Conservation (phyloP, 2,113 vertebrate genomes). For the Salvelinus alpinus region DNA sequence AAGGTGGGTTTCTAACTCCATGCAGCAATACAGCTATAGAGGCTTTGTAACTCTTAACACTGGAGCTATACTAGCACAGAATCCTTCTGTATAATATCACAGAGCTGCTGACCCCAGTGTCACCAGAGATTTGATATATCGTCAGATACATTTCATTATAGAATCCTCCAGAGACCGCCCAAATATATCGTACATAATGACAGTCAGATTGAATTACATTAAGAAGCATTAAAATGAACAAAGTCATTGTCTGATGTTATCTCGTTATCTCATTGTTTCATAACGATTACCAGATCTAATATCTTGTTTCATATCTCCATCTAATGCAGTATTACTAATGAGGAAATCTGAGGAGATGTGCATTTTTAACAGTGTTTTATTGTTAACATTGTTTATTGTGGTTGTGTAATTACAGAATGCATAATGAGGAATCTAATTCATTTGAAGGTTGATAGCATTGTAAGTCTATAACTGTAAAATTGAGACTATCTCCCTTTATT, state of each 20-base stretch:
- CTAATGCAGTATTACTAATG: conserved; percentile 69
- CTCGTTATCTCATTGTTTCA: conserved; percentile 67
- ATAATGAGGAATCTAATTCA: conserved; percentile 70
- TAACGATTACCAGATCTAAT: conserved; percentile 72
- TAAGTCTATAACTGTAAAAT: conserved; percentile 61
- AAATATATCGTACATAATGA: conserved; percentile 70
- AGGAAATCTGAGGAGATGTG: conserved; percentile 67
- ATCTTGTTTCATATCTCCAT: conserved; percentile 71
- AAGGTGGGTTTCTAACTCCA: neutral
- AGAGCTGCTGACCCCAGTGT: conserved; percentile 20
- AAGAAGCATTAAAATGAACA: conserved; percentile 67
- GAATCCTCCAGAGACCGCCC: conserved; percentile 51
- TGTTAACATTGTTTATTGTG: conserved; percentile 73
- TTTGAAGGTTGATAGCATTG: conserved; percentile 69
- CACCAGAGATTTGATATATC: conserved; percentile 43
- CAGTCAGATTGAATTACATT: conserved; percentile 70
- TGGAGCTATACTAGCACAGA: no score
- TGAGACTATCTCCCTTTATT: conserved; percentile 12
- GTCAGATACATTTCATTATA: conserved; percentile 69
- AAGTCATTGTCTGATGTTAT: conserved; percentile 62
- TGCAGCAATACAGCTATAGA: neutral
- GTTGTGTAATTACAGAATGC: conserved; percentile 74
- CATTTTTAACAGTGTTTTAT: conserved; percentile 70
- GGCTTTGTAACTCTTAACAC: no score
- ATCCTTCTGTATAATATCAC: neutral